Evolutionary conservation across 2,888 invertebrate genomes (phyloP).

Genomic region (Emmelina monodactyla): DNA sequence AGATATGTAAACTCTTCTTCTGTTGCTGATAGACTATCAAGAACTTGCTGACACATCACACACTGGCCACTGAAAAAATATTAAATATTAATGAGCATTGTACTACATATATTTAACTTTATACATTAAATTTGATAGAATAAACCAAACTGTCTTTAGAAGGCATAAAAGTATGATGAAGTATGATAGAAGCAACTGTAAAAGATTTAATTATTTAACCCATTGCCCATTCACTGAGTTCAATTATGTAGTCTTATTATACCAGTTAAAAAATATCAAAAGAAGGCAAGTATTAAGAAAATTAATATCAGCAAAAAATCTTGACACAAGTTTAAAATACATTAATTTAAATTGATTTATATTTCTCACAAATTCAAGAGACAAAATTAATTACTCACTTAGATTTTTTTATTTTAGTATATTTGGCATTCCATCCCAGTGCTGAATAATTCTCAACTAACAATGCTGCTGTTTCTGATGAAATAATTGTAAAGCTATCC

Average conservation of each 20-base stretch:
- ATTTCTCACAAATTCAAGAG: conserved; percentile 1
- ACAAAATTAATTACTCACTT: conserved; percentile 27
- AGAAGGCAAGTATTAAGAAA: background rate
- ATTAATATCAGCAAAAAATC: conserved; percentile 3
- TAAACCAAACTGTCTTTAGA: too few relatives aligned
- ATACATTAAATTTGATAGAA: too few relatives aligned
- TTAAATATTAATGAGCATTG: too few relatives aligned
- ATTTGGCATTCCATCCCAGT: conserved; percentile 35
- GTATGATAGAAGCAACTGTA: too few relatives aligned
- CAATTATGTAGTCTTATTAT: too few relatives aligned
- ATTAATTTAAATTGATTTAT: conserved; percentile 1
- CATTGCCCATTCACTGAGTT: too few relatives aligned
- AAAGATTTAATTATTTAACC: too few relatives aligned
- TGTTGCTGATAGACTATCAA: conserved; percentile 61
- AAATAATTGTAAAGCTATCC: conserved; percentile 40
- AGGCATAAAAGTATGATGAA: too few relatives aligned
- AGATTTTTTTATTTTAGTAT: conserved; percentile 29
- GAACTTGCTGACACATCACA: conserved; percentile 52
- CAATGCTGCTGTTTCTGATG: conserved; percentile 28
- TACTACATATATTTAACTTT: too few relatives aligned
- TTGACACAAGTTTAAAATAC: conserved; percentile 1
- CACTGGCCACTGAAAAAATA: conserved; percentile 67
- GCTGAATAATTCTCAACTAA: conserved; percentile 29
- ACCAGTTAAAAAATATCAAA: background rate
- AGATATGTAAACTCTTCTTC: conserved; percentile 70